Percentiles rank a stretch among this genome's conserved stretches.
These are phyloP conservation scores for Drosophila repleta DNA, from an alignment of 1,140 invertebrate genomes.

Conservation along the genomic window DNA sequence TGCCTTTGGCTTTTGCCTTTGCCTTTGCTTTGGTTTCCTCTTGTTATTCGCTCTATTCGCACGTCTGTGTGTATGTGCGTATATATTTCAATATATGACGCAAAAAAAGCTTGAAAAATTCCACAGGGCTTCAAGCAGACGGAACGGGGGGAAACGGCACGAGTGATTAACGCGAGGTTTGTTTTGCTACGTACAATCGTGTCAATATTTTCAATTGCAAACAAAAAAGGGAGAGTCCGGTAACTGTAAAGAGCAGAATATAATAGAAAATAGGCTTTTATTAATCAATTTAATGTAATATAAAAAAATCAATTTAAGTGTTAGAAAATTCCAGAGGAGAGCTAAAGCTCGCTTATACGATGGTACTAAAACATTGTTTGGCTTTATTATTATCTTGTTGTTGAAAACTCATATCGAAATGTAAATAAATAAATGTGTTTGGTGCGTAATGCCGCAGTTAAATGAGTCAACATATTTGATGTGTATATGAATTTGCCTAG, in stretches of 20 bases:
- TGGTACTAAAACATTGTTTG: slow-evolving; percentile 12
- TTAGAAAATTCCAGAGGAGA: background rate
- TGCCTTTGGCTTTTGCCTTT: slow-evolving; percentile 1
- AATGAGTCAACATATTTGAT: slow-evolving; percentile 1
- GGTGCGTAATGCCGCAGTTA: slow-evolving; percentile 5
- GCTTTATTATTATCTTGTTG: background rate
- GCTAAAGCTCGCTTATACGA: background rate
- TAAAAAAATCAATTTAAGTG: no score
- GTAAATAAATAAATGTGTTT: background rate
- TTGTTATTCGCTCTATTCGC: slow-evolving; percentile 14
- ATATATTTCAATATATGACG: slow-evolving; percentile 71
- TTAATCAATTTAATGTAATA: background rate
- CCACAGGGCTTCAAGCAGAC: slow-evolving; percentile 36
- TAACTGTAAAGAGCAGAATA: slow-evolving; percentile 21
- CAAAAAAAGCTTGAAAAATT: slow-evolving; percentile 75
- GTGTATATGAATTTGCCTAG: slow-evolving; percentile 19
- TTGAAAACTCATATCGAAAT: background rate
- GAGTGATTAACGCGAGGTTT: slow-evolving; percentile 44
- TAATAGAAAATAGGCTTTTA: background rate
- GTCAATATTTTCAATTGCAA: slow-evolving; percentile 25
- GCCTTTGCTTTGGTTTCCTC: slow-evolving; percentile 6
- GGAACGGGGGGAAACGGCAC: slow-evolving; percentile 5
- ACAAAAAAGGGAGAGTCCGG: background rate
- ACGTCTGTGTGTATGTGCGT: slow-evolving; percentile 11
- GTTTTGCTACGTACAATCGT: slow-evolving; percentile 66